Conservation (phyloP, 1,140 invertebrate genomes). For the Drosophila auraria region DNA sequence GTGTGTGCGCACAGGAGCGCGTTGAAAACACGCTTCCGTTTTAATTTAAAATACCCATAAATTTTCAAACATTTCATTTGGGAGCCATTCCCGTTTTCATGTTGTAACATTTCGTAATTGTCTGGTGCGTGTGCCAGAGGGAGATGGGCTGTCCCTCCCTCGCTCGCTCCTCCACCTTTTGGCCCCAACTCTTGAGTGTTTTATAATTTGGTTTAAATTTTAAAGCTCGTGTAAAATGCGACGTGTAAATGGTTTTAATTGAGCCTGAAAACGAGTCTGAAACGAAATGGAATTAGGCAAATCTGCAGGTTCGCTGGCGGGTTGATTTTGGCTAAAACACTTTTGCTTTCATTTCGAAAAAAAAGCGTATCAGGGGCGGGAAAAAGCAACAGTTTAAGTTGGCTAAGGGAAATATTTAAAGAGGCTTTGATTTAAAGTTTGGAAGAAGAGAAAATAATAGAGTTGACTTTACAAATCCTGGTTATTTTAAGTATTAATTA, state of each 20-base stretch:
- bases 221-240: slow-evolving; percentile 70
- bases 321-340: slow-evolving; percentile 1
- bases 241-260: slow-evolving; percentile 79
- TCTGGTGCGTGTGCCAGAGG: slow-evolving; percentile 49
- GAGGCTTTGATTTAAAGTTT: not conserved
- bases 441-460: not conserved
- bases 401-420: not conserved
- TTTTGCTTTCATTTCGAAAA: slow-evolving; percentile 22
- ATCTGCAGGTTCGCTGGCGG: slow-evolving; percentile 22
- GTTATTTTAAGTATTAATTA: too few species aligned
- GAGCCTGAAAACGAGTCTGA: slow-evolving; percentile 72
- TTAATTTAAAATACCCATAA: slow-evolving; percentile 85
- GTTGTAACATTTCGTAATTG: slow-evolving; percentile 83
- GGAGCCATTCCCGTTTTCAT: slow-evolving; percentile 84
- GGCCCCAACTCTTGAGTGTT: slow-evolving; percentile 44
- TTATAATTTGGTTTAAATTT: slow-evolving; percentile 75
- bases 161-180: slow-evolving; percentile 1
- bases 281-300: slow-evolving; percentile 68
- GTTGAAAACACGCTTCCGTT: slow-evolving; percentile 85
- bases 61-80: slow-evolving; percentile 84
- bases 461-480: too few species aligned
- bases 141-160: slow-evolving; percentile 17
- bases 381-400: slow-evolving; percentile 32
- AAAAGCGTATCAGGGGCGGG: not conserved
- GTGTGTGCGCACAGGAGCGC: slow-evolving; percentile 48